Base-by-base conservation (phyloP, 2,113 vertebrate species). In the Corapipo altera region DNA sequence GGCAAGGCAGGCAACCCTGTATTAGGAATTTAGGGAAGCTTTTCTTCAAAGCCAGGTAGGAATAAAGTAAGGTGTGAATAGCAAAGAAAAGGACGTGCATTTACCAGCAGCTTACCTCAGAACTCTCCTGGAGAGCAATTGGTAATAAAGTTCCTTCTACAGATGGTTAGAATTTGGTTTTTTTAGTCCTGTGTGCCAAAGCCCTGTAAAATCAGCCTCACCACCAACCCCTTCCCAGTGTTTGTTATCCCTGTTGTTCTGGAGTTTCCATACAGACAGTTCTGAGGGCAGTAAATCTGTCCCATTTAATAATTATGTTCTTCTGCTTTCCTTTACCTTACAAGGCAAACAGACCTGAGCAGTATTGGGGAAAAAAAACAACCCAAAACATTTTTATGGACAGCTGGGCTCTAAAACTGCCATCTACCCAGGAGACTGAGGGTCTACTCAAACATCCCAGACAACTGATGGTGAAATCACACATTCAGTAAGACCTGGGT, bases 291-390 rank as follows among this genome's bases (percentile, higher is more conserved):
- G 41, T 94, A 17, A 41, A 81, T 75, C 48, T 65, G 32, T 27
- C 73, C 76, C 35, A 54, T 44, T 65, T 48, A 61, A 61, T 51
- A 88, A 28, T 51, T 44, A 2, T 8, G 88, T 64, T 64, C 74
- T 79, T 46, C 58, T 89, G 30, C 85, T 66, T 32, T 77, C 32
- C 69, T 46, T 96, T 73, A 41, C 83, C 75, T 79, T 85, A 86
- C 84, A 94, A 97, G 95, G 94, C 88, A 79, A 91, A 76, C 24
- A 54, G 24, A 23, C 54, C 37, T n/a, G 28, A n/a, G 59, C 35
- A 35, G 21, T 11, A 17, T 14, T 41, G 71, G 51, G 41, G 39
- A 39, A 84, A 95, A 65, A 76, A n/a, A n/a, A n/a, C n/a, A n/a
- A n/a, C n/a, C n/a, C n/a, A n/a, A n/a, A 95, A 44, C n/a, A 30